phyloP scores from a whole-genome alignment of 1,140 invertebrate genomes.

The Drosophila tsacasi region DNA sequence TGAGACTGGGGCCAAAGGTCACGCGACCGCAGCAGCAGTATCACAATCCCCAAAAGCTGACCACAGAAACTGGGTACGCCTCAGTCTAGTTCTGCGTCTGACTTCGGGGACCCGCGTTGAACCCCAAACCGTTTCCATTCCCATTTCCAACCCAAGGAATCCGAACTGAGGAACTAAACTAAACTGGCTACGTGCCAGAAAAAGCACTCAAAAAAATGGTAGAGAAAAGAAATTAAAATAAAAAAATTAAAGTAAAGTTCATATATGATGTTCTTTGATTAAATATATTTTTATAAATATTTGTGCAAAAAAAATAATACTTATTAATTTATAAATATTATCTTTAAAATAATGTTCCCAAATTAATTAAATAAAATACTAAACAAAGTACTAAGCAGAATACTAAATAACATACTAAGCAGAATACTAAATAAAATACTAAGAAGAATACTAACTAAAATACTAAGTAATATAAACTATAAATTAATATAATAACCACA shows the following conservation, averaged over 20 bases:
- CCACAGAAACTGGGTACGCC: conserved; percentile 22
- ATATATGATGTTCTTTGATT: not conserved
- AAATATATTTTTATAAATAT: not conserved
- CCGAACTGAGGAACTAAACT: conserved; percentile 12
- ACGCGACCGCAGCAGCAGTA: conserved; percentile 68
- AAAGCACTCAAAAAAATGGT: not conserved
- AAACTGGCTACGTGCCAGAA: conserved; percentile 34
- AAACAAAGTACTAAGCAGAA: not conserved
- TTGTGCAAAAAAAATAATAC: too few relatives aligned
- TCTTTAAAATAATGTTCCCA: not conserved
- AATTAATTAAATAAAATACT: not conserved
- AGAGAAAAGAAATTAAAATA: not conserved
- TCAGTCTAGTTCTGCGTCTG: conserved; percentile 22
- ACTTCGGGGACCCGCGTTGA: conserved; percentile 13
- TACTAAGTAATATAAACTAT: not conserved
- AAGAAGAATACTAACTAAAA: not conserved
- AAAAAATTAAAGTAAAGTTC: not conserved
- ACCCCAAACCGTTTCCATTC: not conserved
- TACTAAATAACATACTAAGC: not conserved
- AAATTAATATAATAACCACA: not conserved
- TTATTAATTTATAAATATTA: not conserved
- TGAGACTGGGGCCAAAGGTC: conserved; percentile 54
- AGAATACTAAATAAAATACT: not conserved
- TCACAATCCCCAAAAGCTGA: conserved; percentile 54
- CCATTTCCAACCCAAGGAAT: conserved; percentile 8